Percentiles rank a stretch among this genome's conserved stretches.
Evolutionary conservation across 2,797 vertebrate species (phyloP).

Genomic region (Xerus rutilus): DNA sequence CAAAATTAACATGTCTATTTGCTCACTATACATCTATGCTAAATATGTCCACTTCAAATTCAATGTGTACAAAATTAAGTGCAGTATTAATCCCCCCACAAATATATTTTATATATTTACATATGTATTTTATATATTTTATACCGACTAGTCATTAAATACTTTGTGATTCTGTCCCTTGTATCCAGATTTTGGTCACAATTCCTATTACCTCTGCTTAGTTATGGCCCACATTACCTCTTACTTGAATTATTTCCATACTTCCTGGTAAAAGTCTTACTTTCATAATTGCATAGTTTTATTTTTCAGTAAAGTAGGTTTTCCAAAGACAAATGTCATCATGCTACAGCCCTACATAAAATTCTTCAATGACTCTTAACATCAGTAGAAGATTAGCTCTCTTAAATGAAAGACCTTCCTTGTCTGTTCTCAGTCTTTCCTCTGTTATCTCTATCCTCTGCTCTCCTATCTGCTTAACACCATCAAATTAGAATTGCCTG

Average conservation of each 20-base stretch:
- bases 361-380: background rate
- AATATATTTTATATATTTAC: background rate
- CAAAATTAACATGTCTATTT: background rate
- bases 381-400: background rate
- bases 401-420: background rate
- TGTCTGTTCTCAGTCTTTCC: background rate
- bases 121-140: no score
- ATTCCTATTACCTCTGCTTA: background rate
- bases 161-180: background rate
- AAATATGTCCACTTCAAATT: constrained; percentile 14
- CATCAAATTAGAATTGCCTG: background rate
- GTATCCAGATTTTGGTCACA: background rate
- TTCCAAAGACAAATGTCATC: background rate
- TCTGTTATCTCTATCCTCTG: background rate
- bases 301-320: background rate
- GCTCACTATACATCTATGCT: background rate
- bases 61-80: constrained; percentile 6
- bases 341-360: background rate
- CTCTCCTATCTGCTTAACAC: background rate
- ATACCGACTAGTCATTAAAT: background rate
- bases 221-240: background rate
- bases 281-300: background rate
- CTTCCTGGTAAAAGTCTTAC: background rate
- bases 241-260: background rate
- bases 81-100: background rate